A percentile compares a stretch with the other conserved stretches of the same genome.
Evolutionary conservation across 2,113 vertebrate genomes (phyloP).

Genomic region (Sciurus niger): DNA sequence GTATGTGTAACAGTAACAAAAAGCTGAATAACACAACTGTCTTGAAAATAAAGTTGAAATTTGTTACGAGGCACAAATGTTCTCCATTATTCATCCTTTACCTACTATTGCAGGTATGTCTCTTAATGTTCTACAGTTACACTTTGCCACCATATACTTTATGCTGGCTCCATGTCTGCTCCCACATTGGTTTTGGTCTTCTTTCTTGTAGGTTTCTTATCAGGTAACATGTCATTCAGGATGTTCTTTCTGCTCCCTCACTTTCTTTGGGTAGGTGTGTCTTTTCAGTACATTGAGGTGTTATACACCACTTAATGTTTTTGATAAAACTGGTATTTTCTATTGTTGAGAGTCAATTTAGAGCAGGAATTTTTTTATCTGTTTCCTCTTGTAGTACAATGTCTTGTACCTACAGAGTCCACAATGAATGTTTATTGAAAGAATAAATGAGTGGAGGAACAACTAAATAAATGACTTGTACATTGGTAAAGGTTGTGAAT

Average conservation of each 20-base stretch:
- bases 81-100: not conserved
- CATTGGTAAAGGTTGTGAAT: not conserved
- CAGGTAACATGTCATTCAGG: not conserved
- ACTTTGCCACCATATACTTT: rapidly evolving
- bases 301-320: not conserved
- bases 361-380: not conserved
- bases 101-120: not conserved
- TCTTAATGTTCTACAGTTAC: not conserved
- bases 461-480: not conserved
- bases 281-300: not conserved
- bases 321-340: not conserved
- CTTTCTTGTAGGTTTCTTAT: not conserved
- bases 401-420: not conserved
- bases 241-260: not conserved
- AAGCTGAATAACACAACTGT: not conserved
- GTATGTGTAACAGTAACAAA: not conserved
- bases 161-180: rapidly evolving
- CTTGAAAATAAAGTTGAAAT: not conserved
- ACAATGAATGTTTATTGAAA: not conserved
- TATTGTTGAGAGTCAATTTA: not conserved
- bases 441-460: not conserved
- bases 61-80: not conserved
- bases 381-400: not conserved
- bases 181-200: not conserved
- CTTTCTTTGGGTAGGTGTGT: not conserved